Evolutionary conservation across 2,888 invertebrate species (phyloP), one percentile per base, ranked within the genome.

Genomic region (Lomographa bimaculata): DNA sequence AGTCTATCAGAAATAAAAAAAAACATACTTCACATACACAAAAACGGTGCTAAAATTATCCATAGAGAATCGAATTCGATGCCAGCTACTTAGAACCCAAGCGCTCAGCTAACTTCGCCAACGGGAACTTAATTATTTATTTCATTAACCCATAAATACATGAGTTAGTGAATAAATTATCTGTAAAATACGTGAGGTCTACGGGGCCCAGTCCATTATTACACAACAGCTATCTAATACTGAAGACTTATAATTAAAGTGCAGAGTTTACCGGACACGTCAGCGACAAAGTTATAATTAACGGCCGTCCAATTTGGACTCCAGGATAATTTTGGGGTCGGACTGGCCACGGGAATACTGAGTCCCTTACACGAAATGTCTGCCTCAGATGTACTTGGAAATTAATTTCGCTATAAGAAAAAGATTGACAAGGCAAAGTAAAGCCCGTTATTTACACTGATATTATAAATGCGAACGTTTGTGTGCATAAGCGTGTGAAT

Each of bases 211-310:
- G 39, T 46, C 53, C 48, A 46, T 60, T 63, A 64, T 64, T 54
- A 64, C 51, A 54, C 55, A 63, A 54, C 58, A 39, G 49, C 49
- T 54, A 50, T 64, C 58, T 60, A 71, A 75, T 71, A 64, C 57
- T 50, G 57, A 66, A 67, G 64, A 69, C 71, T 76, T 79, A 74
- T 77, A 80, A 79, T 78, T 77, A 70, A 74, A 68, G 64, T 65
- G 65, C 67, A 68, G 70, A 64, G 65, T 77, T 74, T 64, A 63
- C 60, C 59, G 70, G 64, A 72, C 71, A 68, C 64, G 67, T 69
- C 65, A 64, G 60, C 60, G 55, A 48, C 55, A 67, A 82, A 82
- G 79, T 83, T 82, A 82, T 80, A 83, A 84, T 84, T 83, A 83
- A 80, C 69, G 73, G 60, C 56, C 64, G 67, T 71, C 68, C 76